A percentile compares a stretch with the other conserved stretches of the same genome.
phyloP scores from a whole-genome alignment of 2,797 vertebrate species.

The Molossus alvarezi region DNA sequence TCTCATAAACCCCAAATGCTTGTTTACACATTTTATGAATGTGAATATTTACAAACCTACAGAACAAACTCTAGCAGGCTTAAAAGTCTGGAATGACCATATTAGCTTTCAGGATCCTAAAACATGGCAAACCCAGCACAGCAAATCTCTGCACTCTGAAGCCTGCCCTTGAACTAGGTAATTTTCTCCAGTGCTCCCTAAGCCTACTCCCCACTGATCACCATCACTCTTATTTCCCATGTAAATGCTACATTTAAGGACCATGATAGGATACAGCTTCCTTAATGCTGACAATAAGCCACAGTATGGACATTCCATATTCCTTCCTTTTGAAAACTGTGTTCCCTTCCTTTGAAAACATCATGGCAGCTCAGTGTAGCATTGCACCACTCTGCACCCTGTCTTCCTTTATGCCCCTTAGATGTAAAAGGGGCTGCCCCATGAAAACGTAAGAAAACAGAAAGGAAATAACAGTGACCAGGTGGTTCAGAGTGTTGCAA shows the following conservation, averaged over 20 bases:
- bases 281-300: background rate
- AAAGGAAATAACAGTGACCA: constrained; percentile 66
- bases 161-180: background rate
- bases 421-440: background rate
- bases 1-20: background rate
- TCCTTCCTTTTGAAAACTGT: background rate
- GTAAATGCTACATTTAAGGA: constrained; percentile 26
- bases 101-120: background rate
- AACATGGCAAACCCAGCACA: background rate
- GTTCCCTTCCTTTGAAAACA: background rate
- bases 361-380: background rate
- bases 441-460: constrained; percentile 46
- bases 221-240: background rate
- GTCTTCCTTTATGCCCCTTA: background rate
- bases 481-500: background rate
- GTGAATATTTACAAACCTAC: background rate
- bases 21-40: background rate
- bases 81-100: background rate
- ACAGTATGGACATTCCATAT: background rate
- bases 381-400: background rate
- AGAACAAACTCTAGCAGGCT: constrained; percentile 30
- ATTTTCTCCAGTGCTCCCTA: background rate
- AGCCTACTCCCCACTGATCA: background rate
- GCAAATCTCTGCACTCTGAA: background rate
- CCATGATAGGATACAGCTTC: background rate